Percentiles rank a stretch among this genome's conserved stretches.
Conservation (phyloP, 2,113 vertebrate species). For the Circaetus gallicus region DNA sequence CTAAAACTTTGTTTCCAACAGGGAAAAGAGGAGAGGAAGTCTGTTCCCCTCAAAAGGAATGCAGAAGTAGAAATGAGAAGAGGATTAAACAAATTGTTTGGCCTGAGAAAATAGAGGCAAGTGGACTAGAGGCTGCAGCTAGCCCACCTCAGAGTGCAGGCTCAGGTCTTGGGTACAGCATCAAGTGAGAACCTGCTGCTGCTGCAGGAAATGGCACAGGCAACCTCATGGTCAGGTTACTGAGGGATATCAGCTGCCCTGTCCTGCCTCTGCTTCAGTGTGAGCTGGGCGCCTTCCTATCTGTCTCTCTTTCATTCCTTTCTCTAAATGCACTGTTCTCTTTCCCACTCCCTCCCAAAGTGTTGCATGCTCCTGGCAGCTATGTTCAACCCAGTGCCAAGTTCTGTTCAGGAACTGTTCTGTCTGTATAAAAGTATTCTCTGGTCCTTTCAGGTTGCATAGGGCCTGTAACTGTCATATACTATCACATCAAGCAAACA, state of each 20-base stretch:
- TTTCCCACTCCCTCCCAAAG: not conserved
- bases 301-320: not conserved
- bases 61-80: not conserved
- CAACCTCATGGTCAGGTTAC: not conserved
- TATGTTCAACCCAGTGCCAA: not conserved
- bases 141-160: not conserved
- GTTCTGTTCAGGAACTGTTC: not conserved
- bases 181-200: not conserved
- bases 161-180: not conserved
- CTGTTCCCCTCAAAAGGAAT: not conserved
- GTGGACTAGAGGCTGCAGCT: not conserved
- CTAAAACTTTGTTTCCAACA: not conserved
- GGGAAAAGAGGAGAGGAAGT: not conserved
- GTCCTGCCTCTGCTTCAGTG: not conserved
- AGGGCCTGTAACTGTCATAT: not conserved
- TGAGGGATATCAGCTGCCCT: not conserved
- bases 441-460: not conserved
- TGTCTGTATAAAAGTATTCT: not conserved
- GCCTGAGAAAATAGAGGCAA: not conserved
- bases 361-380: not conserved
- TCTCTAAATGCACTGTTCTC: not conserved
- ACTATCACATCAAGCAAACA: not conserved
- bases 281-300: not conserved
- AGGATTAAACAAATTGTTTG: not conserved
- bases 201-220: not conserved